Base-by-base conservation (phyloP, 2,113 vertebrate species). In the Mugil cephalus region DNA sequence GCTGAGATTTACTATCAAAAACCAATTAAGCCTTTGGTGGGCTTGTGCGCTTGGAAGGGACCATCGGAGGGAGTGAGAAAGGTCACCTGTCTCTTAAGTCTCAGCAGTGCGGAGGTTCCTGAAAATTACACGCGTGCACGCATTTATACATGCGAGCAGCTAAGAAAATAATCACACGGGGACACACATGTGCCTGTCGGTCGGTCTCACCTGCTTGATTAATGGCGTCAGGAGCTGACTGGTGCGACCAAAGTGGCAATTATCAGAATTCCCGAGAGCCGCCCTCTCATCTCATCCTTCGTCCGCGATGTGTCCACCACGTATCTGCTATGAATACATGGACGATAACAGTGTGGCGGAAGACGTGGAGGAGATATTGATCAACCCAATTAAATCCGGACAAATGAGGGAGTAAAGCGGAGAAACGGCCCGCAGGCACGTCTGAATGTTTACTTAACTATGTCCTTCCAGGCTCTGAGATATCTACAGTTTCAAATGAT, bases 1-100 rank as follows among this genome's bases (percentile, higher is more conserved):
- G 19, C 56, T 61, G 61, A 86, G 86, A 89, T 92, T 90, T 89
- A 90, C 79, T 76, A 84, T 88, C 53, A 30, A 90, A 92, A 89
- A 82, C 84, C 72, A 90, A 90, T 91, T 89, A 92, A 84, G 77
- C 76, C 63, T 69, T 63, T 64, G 70, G 58, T 42, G 6, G 47
- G 77, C 75, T 62, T 14, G 54, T 81, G 60, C 53, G 78, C 78
- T 90, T 68, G 71, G 64, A 56, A 63, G 77, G 63, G 72, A 83
- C 47, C 34, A 39, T 82, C 70, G 56, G 53, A 62, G 51, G 35
- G 73, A 77, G 67, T 15, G 34, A 79, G 59, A 91, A 93, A 88
- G 87, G 91, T 92, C 74, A 83, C n/a, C 56, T 58, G 74, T 81
- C 77, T 77, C 79, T 84, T 65, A 69, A 10, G 36, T 54, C 43